Conservation (phyloP, 2,888 invertebrate genomes). For the Drosophila flavopinicola region DNA sequence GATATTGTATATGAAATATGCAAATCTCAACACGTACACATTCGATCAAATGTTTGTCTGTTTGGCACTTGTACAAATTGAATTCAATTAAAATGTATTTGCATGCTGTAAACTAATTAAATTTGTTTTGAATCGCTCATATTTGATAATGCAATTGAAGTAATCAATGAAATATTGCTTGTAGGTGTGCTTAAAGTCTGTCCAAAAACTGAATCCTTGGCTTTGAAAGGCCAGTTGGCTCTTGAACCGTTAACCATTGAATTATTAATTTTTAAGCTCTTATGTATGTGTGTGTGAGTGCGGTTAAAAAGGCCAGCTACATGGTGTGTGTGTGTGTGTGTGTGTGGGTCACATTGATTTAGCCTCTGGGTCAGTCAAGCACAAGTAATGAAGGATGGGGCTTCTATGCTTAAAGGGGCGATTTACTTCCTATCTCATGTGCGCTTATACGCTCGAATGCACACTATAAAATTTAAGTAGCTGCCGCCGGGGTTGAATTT, state of each 20-base stretch:
- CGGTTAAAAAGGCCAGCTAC: too few species aligned
- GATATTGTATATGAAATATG: constrained; percentile 30
- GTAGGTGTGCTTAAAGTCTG: constrained; percentile 30
- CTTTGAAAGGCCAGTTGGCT: constrained; percentile 32
- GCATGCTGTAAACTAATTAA: constrained; percentile 51
- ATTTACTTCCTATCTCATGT: constrained; percentile 52
- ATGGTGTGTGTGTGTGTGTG: constrained; percentile 2
- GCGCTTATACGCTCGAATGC: constrained; percentile 55
- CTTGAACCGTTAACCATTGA: constrained; percentile 71
- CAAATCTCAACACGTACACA: constrained; percentile 21
- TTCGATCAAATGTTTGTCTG: constrained; percentile 2
- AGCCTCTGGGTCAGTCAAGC: constrained; percentile 71
- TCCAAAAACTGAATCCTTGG: constrained; percentile 12
- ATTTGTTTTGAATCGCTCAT: constrained; percentile 30
- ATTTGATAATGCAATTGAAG: constrained; percentile 39
- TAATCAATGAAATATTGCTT: constrained; percentile 60
- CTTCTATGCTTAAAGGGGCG: constrained; percentile 44
- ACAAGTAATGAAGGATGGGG: constrained; percentile 47
- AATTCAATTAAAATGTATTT: constrained; percentile 62
- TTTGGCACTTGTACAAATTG: constrained; percentile 49
- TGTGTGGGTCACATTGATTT: constrained; percentile 67
- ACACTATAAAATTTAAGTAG: constrained; percentile 74
- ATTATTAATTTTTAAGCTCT: constrained; percentile 78
- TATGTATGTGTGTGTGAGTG: constrained; percentile 13
- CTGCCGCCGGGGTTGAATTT: constrained; percentile 44